phyloP scores from a whole-genome alignment of 2,113 vertebrate genomes.

The Odocoileus hemionus region DNA sequence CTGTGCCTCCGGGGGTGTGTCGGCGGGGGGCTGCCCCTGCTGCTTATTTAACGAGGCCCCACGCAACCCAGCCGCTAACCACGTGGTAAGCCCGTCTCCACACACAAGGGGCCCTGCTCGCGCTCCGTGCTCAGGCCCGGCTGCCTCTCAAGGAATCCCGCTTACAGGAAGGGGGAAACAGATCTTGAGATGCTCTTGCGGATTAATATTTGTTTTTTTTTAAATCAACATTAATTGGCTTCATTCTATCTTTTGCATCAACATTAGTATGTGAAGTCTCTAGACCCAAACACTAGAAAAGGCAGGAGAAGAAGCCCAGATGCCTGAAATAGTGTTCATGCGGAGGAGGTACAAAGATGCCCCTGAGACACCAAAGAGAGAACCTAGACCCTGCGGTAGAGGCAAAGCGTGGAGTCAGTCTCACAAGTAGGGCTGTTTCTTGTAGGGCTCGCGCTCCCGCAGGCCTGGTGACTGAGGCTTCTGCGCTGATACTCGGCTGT shows the following conservation, averaged over 20 bases:
- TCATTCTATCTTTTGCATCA: background rate
- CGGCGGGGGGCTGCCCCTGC: slow-evolving; percentile 79
- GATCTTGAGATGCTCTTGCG: slow-evolving; percentile 15
- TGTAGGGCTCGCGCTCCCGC: background rate
- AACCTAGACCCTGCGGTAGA: background rate
- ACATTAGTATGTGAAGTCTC: background rate
- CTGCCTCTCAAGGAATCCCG: slow-evolving; percentile 61
- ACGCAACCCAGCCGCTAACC: slow-evolving; percentile 82
- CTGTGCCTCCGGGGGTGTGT: slow-evolving; percentile 68
- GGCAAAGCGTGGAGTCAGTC: background rate
- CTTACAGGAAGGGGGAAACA: slow-evolving; percentile 13
- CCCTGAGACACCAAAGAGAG: background rate
- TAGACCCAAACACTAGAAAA: background rate
- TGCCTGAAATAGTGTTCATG: background rate
- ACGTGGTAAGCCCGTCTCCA: slow-evolving; percentile 77
- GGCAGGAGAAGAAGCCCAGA: background rate
- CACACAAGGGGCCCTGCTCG: slow-evolving; percentile 71
- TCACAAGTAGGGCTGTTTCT: background rate
- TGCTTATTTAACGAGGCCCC: slow-evolving; percentile 82
- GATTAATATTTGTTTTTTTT: background rate
- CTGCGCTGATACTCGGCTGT: accelerated
- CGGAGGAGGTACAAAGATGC: background rate
- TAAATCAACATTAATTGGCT: background rate
- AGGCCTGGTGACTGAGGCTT: background rate
- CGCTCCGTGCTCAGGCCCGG: background rate